phyloP scores from a whole-genome alignment of 2,888 invertebrate genomes.

The Amphiduros pacificus region DNA sequence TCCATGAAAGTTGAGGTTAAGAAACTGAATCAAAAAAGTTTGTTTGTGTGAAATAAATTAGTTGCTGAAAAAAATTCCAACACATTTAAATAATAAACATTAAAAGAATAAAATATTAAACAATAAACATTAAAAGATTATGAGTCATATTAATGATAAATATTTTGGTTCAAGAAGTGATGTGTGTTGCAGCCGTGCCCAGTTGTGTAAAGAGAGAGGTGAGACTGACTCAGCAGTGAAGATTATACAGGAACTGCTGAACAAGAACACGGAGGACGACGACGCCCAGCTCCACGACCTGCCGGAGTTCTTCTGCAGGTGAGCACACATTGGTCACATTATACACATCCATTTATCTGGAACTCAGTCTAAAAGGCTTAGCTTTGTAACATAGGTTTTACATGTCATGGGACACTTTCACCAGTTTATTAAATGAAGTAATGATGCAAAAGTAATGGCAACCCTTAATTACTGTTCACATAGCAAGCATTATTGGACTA shows the following conservation, averaged over 20 bases:
- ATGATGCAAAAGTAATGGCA: no score
- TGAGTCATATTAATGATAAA: not conserved
- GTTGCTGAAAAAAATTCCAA: not conserved
- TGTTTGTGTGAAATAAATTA: not conserved
- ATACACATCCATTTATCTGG: no score
- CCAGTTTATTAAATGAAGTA: no score
- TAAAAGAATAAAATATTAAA: not conserved
- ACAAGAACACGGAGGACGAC: slow-evolving; percentile 33
- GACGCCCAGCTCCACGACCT: slow-evolving; percentile 31
- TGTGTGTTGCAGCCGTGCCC: slow-evolving; percentile 31
- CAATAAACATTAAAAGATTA: not conserved
- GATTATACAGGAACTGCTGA: slow-evolving; percentile 37
- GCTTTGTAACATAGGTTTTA: no score
- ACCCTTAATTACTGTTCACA: no score
- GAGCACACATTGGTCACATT: no score
- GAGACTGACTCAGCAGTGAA: slow-evolving; percentile 32
- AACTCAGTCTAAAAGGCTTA: no score
- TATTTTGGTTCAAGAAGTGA: not conserved
- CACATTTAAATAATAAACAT: not conserved
- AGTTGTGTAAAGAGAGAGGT: slow-evolving; percentile 52
- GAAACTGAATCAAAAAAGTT: no score
- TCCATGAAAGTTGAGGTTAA: not conserved
- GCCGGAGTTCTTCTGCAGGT: slow-evolving; percentile 33
- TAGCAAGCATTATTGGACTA: no score
- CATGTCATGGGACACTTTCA: no score